These are phyloP conservation scores for Urocitellus parryii DNA, from an alignment of 2,113 vertebrate genomes.

Conservation along the genomic window DNA sequence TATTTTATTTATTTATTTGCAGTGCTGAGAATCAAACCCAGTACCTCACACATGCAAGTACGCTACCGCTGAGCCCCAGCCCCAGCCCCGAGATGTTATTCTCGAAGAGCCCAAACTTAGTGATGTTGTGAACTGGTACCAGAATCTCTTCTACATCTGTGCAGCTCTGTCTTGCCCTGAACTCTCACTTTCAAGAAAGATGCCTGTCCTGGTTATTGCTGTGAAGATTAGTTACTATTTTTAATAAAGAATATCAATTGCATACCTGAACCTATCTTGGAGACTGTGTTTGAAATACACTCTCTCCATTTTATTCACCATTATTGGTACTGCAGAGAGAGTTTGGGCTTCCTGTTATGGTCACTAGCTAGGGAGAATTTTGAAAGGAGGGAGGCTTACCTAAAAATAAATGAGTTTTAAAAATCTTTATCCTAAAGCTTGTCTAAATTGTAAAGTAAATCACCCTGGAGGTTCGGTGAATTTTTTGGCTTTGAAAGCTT, in stretches of 20 bases:
- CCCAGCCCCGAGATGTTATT: neutral
- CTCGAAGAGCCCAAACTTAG: neutral
- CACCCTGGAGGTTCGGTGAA: neutral
- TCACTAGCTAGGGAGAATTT: neutral
- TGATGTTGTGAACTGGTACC: fast-evolving
- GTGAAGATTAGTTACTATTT: neutral
- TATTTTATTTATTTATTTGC: no score
- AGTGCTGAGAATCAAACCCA: no score
- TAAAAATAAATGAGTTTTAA: constrained; percentile 64
- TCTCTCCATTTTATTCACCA: neutral
- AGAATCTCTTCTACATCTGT: neutral
- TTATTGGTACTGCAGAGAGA: neutral
- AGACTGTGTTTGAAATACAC: neutral
- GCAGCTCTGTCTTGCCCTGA: neutral
- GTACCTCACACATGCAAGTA: no score
- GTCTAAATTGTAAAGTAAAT: constrained; percentile 61
- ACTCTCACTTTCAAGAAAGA: neutral
- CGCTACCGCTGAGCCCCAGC: no score
- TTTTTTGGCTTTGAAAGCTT: neutral
- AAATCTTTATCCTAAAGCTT: constrained; percentile 60
- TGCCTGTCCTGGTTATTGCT: neutral
- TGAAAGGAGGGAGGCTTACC: neutral
- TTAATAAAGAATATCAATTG: neutral
- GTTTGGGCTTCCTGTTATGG: constrained; percentile 40
- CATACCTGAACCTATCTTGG: neutral